Base-by-base conservation (phyloP, 2,888 invertebrate genomes). In the Chrysolina oricalcia region DNA sequence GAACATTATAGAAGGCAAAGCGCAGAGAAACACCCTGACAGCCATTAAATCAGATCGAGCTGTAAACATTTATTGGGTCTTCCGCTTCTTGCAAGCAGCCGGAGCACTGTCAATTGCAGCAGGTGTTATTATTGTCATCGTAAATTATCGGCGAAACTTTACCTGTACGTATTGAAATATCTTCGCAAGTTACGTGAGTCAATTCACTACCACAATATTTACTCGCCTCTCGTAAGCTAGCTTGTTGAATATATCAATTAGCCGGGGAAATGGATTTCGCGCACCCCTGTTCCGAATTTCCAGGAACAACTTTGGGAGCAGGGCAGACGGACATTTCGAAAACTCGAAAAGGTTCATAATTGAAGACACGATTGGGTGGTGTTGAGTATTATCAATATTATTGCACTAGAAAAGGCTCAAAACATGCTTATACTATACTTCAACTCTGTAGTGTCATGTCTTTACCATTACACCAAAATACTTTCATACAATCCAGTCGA, bases 51-150 rank as follows among this genome's bases (percentile, higher is more conserved):
- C 50, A 67, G 50, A 50, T 27, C 13, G 35, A 53, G 67, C 50
- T 35, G 50, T 66, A 66, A 66, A 66, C 66, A 48, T 66, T 66
- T 48, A 65, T 56, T 56, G 56, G 56, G 15, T 56, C 56, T 56
- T 56, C 56, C 56, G 56, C 56, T 56, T 56, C 56, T 23, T 56
- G 56, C 21, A 23, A 56, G 56, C 56, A 56, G 56, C 56, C 13
- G 17, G 56, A 56, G 23, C 56, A 56, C 56, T 66, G 87, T 86
- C 87, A 86, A 87, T 87, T 80, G 88, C 87, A 88, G 87, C 88
- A 88, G 88, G 88, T 88, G 87, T 86, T 88, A 87, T 87, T 87
- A 87, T 87, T 88, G 88, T 87, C 87, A 86, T 83, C 82, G 85
- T 88, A 87, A 88, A 87, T 88, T 88, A 88, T 87, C 83, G 87